Evolutionary conservation across 1,140 invertebrate genomes (phyloP).

Genomic region (Heliconius hermathena): DNA sequence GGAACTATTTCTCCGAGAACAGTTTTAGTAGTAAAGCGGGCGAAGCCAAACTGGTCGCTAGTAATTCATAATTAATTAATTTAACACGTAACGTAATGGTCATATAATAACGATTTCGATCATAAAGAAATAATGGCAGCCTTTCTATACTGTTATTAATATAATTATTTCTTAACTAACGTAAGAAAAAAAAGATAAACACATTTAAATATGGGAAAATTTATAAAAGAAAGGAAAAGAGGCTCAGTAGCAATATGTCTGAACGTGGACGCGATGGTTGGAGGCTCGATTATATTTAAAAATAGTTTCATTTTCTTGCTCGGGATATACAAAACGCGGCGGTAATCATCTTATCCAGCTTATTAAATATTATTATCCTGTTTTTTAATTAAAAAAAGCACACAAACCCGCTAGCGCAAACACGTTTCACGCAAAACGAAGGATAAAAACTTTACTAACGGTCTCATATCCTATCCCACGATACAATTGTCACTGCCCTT

Average conservation of each 20-base stretch:
- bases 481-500: not conserved
- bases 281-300: not conserved
- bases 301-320: too few relatives aligned
- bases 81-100: too few relatives aligned
- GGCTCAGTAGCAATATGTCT: not conserved
- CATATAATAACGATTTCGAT: not conserved
- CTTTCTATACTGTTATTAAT: not conserved
- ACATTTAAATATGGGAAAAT: not conserved
- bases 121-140: not conserved
- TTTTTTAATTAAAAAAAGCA: not conserved
- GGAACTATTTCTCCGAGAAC: too few relatives aligned
- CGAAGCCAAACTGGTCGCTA: too few relatives aligned
- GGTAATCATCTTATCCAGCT: not conserved
- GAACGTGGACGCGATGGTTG: not conserved
- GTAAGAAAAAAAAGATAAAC: not conserved
- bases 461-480: conserved; percentile 13
- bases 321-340: too few relatives aligned
- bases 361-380: conserved; percentile 3
- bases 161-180: not conserved
- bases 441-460: not conserved
- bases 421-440: not conserved
- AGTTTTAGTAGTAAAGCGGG: too few relatives aligned
- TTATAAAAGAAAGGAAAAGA: too few relatives aligned
- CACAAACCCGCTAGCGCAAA: not conserved
- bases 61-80: too few relatives aligned